phyloP scores from a whole-genome alignment of 2,797 vertebrate genomes.

The Gymnodraco acuticeps region DNA sequence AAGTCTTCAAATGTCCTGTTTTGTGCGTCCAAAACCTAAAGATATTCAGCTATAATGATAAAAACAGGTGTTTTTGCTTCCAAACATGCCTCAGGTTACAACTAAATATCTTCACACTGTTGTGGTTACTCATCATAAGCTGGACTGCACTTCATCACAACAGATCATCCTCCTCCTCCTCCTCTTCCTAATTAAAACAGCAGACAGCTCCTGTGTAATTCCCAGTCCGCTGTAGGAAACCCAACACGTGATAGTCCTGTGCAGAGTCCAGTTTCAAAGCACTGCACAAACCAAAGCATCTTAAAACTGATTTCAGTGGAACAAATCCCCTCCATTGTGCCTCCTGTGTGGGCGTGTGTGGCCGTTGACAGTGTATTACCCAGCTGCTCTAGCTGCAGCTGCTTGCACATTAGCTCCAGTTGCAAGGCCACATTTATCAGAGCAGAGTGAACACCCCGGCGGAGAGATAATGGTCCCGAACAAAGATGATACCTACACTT shows the following conservation, averaged over 20 bases:
- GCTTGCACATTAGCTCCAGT: slow-evolving; percentile 66
- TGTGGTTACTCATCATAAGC: not conserved
- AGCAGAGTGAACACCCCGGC: slow-evolving; percentile 48
- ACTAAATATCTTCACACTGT: not conserved
- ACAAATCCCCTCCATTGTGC: slow-evolving; percentile 64
- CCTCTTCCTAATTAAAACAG: slow-evolving; percentile 18
- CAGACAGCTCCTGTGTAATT: slow-evolving; percentile 31
- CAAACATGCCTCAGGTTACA: slow-evolving; percentile 5
- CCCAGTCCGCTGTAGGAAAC: slow-evolving; percentile 9
- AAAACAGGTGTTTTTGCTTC: not conserved
- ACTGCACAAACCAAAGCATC: slow-evolving; percentile 45
- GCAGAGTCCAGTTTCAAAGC: slow-evolving; percentile 48
- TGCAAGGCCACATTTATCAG: slow-evolving; percentile 67
- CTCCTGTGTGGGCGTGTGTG: slow-evolving; percentile 63
- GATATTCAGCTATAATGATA: not conserved
- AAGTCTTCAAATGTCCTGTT: not conserved
- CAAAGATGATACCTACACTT: slow-evolving; percentile 57
- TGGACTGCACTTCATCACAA: slow-evolving; percentile 15
- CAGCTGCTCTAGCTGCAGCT: slow-evolving; percentile 70
- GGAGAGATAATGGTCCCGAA: slow-evolving; percentile 74
- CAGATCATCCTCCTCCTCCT: not conserved
- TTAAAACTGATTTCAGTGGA: slow-evolving; percentile 59
- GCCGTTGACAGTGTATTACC: slow-evolving; percentile 60
- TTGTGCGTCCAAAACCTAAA: not conserved
- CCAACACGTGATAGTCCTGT: slow-evolving; percentile 21